Percentiles rank a stretch among this genome's conserved stretches.
Conservation (phyloP, 2,113 vertebrate genomes). For the Numida meleagris region DNA sequence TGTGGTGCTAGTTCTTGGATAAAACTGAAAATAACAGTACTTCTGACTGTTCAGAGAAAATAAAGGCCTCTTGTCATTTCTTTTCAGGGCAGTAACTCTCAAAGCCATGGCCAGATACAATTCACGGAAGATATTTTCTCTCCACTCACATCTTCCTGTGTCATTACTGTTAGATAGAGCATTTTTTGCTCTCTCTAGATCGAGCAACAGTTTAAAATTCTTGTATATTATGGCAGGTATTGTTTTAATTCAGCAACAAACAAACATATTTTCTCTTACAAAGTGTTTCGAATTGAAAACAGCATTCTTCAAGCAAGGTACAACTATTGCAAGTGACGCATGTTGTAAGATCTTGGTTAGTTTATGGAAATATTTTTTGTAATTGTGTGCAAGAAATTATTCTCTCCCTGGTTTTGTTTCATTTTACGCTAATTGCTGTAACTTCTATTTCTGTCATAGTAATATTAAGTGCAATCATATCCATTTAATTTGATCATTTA, state of each 20-base stretch:
- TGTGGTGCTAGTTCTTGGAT: neutral
- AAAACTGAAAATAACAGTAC: neutral
- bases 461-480: slow-evolving; percentile 7
- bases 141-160: neutral
- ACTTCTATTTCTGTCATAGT: neutral
- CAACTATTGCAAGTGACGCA: neutral
- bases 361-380: neutral
- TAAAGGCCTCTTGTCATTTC: neutral
- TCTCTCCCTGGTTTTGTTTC: neutral
- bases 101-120: neutral
- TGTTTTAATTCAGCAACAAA: neutral
- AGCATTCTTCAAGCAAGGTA: neutral
- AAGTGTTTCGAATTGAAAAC: neutral
- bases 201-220: neutral
- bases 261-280: neutral
- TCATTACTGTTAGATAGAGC: neutral
- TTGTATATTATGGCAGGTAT: neutral
- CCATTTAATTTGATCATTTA: slow-evolving; percentile 34
- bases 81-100: neutral
- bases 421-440: neutral
- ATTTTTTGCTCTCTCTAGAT: neutral
- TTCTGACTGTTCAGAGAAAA: neutral
- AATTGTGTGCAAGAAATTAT: neutral
- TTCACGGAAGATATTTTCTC: neutral
- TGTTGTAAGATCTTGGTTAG: neutral